These are phyloP conservation scores for Molossus alvarezi DNA, from an alignment of 2,797 vertebrate species.

Conservation along the genomic window DNA sequence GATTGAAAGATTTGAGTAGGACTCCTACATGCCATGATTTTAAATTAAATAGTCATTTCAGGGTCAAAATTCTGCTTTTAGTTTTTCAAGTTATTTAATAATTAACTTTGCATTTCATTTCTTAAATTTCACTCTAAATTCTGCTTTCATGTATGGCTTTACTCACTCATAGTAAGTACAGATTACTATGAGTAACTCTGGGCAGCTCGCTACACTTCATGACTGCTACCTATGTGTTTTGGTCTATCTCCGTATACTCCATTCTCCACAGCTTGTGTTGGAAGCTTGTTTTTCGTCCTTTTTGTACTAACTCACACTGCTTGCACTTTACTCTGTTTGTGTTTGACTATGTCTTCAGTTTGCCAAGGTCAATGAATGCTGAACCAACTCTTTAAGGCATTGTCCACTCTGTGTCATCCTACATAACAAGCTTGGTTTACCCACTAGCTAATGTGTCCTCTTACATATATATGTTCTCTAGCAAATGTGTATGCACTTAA, in stretches of 20 bases:
- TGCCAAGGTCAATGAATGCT: slow-evolving; percentile 55
- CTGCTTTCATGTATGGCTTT: background rate
- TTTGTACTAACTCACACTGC: slow-evolving; percentile 6
- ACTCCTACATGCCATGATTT: slow-evolving; percentile 28
- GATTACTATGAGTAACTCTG: background rate
- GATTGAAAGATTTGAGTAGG: slow-evolving; percentile 44
- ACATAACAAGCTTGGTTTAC: slow-evolving; percentile 2
- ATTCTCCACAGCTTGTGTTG: background rate
- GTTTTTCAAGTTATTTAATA: slow-evolving; percentile 49
- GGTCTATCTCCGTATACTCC: background rate
- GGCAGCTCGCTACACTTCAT: background rate
- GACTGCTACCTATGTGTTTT: background rate
- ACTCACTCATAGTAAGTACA: background rate
- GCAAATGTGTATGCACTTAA: background rate
- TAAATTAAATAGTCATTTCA: slow-evolving; percentile 46
- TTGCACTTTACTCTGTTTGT: slow-evolving; percentile 49
- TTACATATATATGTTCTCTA: background rate
- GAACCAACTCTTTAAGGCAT: background rate
- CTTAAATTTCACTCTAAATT: slow-evolving; percentile 43
- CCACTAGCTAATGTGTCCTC: background rate
- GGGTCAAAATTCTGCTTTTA: slow-evolving; percentile 37
- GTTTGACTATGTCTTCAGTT: slow-evolving; percentile 59
- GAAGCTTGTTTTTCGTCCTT: slow-evolving; percentile 1
- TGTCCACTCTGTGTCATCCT: background rate
- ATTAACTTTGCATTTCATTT: slow-evolving; percentile 62